A percentile compares a stretch with the other conserved stretches of the same genome.
Conservation (phyloP, 1,140 invertebrate genomes). For the Brachionus calyciflorus region DNA sequence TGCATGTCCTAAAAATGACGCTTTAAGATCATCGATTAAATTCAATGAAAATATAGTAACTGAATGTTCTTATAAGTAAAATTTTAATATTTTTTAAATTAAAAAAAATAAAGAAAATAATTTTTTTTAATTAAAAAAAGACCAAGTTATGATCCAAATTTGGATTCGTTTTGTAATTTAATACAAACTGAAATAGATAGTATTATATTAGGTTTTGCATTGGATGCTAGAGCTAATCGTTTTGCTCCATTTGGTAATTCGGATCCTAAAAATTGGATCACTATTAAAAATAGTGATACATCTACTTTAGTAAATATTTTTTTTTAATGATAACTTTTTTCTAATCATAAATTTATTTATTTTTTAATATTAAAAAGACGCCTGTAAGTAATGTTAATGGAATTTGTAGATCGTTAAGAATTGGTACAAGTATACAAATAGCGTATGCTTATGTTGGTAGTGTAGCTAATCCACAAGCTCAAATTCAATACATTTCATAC, state of each 20-base stretch:
- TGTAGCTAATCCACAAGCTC: not conserved
- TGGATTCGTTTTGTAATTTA: not conserved
- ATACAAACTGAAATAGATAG: constrained; percentile 12
- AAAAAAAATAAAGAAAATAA: not conserved
- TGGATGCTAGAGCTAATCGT: not conserved
- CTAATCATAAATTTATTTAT: not conserved
- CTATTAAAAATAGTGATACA: constrained; percentile 3
- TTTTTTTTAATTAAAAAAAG: not conserved
- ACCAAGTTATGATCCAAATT: constrained; percentile 23
- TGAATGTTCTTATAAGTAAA: constrained; percentile 22
- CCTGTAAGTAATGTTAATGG: not conserved
- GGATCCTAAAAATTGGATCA: not conserved
- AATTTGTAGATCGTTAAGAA: not conserved
- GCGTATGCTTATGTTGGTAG: constrained; percentile 14
- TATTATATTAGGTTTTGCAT: not conserved
- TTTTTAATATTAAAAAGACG: too few relatives aligned
- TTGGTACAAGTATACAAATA: constrained; percentile 15
- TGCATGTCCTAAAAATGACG: constrained; percentile 3
- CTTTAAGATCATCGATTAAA: not conserved
- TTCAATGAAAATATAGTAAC: not conserved
- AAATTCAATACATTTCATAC: constrained; percentile 5
- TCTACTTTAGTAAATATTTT: not conserved
- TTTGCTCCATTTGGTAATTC: constrained; percentile 24
- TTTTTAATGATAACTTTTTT: not conserved
- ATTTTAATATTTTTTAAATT: not conserved